phyloP scores from a whole-genome alignment of 2,797 vertebrate species.

The Phataginus tricuspis region DNA sequence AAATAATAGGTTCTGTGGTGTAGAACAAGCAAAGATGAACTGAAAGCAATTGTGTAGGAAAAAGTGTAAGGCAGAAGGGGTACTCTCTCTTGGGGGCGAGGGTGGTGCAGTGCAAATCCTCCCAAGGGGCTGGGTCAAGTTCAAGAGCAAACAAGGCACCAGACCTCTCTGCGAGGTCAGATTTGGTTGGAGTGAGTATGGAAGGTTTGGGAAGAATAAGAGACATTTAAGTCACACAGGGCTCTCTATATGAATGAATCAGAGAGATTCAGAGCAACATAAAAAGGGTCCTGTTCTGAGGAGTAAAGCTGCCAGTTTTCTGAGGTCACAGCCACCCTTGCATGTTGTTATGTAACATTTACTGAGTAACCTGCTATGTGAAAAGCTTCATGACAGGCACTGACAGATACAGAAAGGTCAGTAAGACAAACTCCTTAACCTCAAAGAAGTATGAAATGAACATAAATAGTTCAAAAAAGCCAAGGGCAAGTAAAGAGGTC shows the following conservation, averaged over 20 bases:
- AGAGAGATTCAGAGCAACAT: background rate
- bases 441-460: background rate
- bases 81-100: background rate
- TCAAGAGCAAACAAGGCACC: background rate
- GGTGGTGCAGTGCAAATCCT: background rate
- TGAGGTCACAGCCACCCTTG: background rate
- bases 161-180: background rate
- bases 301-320: background rate
- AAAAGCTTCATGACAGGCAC: background rate
- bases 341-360: background rate
- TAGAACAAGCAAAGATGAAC: background rate
- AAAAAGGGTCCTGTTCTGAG: background rate
- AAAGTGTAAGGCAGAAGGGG: background rate
- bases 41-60: slow-evolving; percentile 20
- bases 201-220: background rate
- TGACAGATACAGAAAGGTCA: background rate
- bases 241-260: background rate
- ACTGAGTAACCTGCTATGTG: background rate
- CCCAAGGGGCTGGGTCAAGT: background rate
- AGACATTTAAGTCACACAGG: background rate
- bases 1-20: background rate
- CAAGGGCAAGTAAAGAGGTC: background rate
- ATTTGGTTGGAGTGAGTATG: background rate
- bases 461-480: background rate
- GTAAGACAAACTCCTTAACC: background rate